These are phyloP conservation scores for Eucera pruinosa DNA, from an alignment of 2,888 invertebrate genomes.

Conservation along the genomic window DNA sequence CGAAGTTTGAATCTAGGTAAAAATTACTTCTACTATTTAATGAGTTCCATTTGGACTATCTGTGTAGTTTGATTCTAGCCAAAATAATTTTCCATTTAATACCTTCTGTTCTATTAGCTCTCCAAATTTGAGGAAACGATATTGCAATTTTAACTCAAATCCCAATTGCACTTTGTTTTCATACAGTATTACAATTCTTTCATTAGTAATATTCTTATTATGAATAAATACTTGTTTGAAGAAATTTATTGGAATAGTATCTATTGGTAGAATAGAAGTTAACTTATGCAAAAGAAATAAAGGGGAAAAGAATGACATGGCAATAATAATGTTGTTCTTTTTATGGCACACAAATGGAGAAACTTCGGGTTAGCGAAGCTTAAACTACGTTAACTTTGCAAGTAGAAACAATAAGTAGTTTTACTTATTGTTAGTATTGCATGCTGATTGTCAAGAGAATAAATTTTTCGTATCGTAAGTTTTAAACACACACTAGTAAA, in stretches of 20 bases:
- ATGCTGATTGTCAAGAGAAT: slow-evolving; percentile 35
- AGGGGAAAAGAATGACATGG: not conserved
- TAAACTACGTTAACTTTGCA: slow-evolving; percentile 34
- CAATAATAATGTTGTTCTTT: slow-evolving; percentile 14
- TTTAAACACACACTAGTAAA: slow-evolving; percentile 1
- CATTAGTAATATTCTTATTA: too few species aligned
- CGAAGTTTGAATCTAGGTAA: slow-evolving; percentile 3
- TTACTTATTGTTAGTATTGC: slow-evolving; percentile 30
- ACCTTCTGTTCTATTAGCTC: too few species aligned
- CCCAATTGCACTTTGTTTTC: too few species aligned
- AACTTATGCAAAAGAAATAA: not conserved
- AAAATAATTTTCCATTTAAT: too few species aligned
- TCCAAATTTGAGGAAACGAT: too few species aligned
- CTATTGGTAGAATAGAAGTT: too few species aligned
- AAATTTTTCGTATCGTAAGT: slow-evolving; percentile 13
- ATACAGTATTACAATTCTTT: too few species aligned
- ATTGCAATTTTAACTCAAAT: too few species aligned
- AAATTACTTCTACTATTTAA: not conserved
- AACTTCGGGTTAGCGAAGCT: slow-evolving; percentile 36
- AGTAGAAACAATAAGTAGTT: too few species aligned
- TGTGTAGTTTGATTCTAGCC: too few species aligned
- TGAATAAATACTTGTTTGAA: too few species aligned
- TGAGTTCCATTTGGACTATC: not conserved
- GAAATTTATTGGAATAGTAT: too few species aligned
- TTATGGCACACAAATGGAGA: slow-evolving; percentile 34